phyloP scores from a whole-genome alignment of 1,140 invertebrate genomes.

The Macrosteles quadrilineatus region DNA sequence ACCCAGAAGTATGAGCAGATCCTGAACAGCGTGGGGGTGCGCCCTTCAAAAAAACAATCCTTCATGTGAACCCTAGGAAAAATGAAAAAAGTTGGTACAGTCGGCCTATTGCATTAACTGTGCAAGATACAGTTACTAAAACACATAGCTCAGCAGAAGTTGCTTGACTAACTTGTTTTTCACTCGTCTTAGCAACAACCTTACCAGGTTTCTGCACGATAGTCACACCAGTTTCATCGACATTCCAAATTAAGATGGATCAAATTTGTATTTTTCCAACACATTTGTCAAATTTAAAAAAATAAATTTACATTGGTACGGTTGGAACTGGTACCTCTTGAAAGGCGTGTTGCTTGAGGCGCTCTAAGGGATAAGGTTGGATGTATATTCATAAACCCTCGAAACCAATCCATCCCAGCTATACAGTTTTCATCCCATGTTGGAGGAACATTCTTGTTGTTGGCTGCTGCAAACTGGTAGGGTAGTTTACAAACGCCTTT shows the following conservation, averaged over 20 bases:
- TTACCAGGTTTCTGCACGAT: conserved; percentile 47
- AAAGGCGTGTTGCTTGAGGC: conserved; percentile 49
- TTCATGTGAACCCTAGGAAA: conserved; percentile 50
- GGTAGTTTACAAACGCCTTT: conserved; percentile 35
- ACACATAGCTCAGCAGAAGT: conserved; percentile 46
- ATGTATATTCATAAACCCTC: conserved; percentile 46
- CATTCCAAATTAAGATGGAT: conserved; percentile 47
- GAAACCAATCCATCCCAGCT: conserved; percentile 47
- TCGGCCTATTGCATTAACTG: conserved; percentile 45
- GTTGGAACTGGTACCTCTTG: conserved; percentile 48
- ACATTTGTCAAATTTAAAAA: conserved; percentile 45
- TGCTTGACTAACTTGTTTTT: conserved; percentile 44
- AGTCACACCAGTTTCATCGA: conserved; percentile 48
- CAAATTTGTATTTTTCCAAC: conserved; percentile 42
- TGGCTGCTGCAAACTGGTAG: conserved; percentile 34
- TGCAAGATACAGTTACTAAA: conserved; percentile 41
- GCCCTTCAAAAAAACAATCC: conserved; percentile 51
- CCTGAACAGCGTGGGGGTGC: conserved; percentile 48
- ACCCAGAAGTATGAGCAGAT: conserved; percentile 47
- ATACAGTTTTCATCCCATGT: conserved; percentile 32
- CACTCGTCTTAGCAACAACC: conserved; percentile 43
- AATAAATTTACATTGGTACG: conserved; percentile 43
- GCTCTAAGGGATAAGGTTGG: conserved; percentile 44
- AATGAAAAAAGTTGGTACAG: conserved; percentile 49
- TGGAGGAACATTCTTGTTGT: conserved; percentile 32